Evolutionary conservation across 2,888 invertebrate species (phyloP).

Genomic region (Drosophila prolongata): DNA sequence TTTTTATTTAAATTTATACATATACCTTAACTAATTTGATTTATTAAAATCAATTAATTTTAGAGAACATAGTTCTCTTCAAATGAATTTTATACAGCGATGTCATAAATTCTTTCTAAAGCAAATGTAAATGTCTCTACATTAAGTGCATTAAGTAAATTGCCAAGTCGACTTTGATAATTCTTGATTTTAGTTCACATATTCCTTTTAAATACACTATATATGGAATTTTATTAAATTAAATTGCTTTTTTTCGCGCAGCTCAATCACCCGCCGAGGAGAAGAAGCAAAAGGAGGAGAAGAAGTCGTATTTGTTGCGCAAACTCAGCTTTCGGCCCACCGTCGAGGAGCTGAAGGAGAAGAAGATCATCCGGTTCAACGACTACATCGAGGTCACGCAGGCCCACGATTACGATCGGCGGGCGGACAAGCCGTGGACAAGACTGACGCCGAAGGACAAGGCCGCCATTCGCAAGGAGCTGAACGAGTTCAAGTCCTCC

Average conservation of each 20-base stretch:
- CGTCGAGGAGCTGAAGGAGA: slow-evolving; percentile 98
- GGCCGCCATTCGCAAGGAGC: slow-evolving; percentile 98
- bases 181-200: neutral
- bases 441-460: slow-evolving; percentile 99
- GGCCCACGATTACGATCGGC: slow-evolving; percentile 98
- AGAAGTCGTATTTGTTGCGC: slow-evolving; percentile 96
- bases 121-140: no score
- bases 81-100: no score
- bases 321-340: slow-evolving; percentile 99
- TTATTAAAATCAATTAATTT: no score
- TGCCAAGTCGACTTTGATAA: no score
- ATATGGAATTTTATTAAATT: no score
- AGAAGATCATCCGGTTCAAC: slow-evolving; percentile 99
- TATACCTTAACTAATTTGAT: no score
- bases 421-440: slow-evolving; percentile 99
- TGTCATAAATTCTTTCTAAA: no score
- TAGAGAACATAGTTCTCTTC: no score
- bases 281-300: slow-evolving; percentile 97
- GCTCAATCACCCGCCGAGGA: slow-evolving; percentile 98
- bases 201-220: no score
- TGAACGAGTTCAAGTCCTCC: slow-evolving; percentile 99
- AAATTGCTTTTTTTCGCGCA: slow-evolving; percentile 82
- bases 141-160: no score
- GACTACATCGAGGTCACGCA: slow-evolving; percentile 99
- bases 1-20: no score